Conservation (phyloP, 2,797 vertebrate genomes). For the Eurystomus glaucurus region DNA sequence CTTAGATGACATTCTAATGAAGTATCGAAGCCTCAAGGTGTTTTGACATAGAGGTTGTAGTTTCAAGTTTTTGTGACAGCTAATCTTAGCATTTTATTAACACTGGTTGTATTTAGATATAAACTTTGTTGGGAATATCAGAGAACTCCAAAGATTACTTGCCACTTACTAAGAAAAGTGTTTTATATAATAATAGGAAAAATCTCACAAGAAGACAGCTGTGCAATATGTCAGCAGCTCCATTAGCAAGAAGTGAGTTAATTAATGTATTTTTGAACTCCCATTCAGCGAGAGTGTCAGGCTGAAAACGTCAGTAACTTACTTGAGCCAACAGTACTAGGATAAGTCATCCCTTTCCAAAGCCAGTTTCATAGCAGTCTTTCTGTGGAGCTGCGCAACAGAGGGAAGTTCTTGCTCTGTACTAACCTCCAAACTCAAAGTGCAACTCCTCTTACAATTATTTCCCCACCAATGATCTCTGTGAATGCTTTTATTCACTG, state of each 20-base stretch:
- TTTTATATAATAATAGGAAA: background rate
- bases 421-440: background rate
- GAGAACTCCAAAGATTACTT: background rate
- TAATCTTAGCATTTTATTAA: constrained; percentile 1
- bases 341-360: background rate
- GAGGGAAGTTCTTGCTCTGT: background rate
- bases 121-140: constrained; percentile 1
- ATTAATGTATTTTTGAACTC: background rate
- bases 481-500: background rate
- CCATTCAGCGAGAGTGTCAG: background rate
- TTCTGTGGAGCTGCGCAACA: background rate
- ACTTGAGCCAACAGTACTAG: background rate
- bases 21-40: background rate
- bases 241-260: background rate
- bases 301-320: background rate
- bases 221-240: background rate
- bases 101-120: background rate
- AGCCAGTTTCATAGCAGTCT: background rate
- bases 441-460: background rate
- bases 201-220: background rate
- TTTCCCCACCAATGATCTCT: background rate
- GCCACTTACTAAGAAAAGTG: background rate
- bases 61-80: background rate
- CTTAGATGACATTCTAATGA: background rate
- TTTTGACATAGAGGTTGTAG: background rate